Conservation (phyloP, 2,888 invertebrate species). For the Perizoma flavofasciatum region DNA sequence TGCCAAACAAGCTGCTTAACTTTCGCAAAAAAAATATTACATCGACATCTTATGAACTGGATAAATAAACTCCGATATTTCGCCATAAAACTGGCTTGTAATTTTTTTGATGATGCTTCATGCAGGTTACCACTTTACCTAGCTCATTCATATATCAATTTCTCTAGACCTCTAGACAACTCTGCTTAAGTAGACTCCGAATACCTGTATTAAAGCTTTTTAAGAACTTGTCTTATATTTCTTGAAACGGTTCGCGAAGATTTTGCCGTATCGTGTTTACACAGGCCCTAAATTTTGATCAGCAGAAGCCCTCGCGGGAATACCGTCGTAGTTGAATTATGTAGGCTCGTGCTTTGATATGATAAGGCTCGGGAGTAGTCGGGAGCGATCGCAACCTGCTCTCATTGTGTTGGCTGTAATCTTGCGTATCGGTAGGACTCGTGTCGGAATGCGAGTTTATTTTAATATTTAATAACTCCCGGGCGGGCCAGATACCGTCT, state of each 20-base stretch:
- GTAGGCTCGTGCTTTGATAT: constrained; percentile 74
- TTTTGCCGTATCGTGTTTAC: constrained; percentile 49
- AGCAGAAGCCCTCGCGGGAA: constrained; percentile 51
- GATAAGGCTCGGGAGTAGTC: constrained; percentile 75
- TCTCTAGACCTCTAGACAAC: too few species aligned
- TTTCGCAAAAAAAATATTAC: too few species aligned
- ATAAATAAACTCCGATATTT: too few species aligned
- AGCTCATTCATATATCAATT: too few species aligned
- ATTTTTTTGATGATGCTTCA: too few species aligned
- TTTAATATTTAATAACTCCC: constrained; percentile 84
- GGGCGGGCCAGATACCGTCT: constrained; percentile 76
- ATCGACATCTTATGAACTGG: too few species aligned
- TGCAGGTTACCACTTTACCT: too few species aligned
- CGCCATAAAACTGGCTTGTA: too few species aligned
- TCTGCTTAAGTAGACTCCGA: too few species aligned
- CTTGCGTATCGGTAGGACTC: constrained; percentile 79
- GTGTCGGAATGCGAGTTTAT: constrained; percentile 82
- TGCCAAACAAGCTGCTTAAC: too few species aligned
- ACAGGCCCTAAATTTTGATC: constrained; percentile 63
- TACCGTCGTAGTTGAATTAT: constrained; percentile 64
- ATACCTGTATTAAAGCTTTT: too few species aligned
- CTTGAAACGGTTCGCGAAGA: constrained; percentile 16
- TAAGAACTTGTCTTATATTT: background rate
- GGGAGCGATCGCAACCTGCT: constrained; percentile 71
- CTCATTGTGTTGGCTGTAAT: constrained; percentile 80